These are phyloP conservation scores for Steinernema khuongi DNA, from an alignment of 1,140 invertebrate genomes.

Conservation along the genomic window DNA sequence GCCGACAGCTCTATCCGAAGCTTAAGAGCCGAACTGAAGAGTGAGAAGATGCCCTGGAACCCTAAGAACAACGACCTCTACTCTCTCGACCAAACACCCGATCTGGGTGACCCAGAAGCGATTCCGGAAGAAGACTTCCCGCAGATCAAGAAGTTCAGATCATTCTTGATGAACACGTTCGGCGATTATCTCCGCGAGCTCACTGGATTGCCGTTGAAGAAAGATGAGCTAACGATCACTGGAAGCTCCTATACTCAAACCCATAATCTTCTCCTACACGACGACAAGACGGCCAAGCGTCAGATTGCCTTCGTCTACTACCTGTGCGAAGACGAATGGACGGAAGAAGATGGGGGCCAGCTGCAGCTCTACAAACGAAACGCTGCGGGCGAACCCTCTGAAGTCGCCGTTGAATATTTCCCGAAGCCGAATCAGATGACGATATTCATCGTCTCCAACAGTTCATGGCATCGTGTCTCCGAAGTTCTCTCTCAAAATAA, in stretches of 20 bases:
- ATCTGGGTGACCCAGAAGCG: not conserved
- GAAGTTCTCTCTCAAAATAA: conserved; percentile 39
- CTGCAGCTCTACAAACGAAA: conserved; percentile 36
- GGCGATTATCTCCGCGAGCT: not conserved
- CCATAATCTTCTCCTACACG: not conserved
- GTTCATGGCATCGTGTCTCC: conserved; percentile 47
- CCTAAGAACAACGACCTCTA: not conserved
- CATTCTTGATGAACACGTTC: not conserved
- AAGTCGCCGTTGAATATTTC: conserved; percentile 28
- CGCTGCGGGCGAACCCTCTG: conserved; percentile 26
- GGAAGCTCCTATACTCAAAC: not conserved
- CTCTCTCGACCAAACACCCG: not conserved
- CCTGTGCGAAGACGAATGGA: not conserved
- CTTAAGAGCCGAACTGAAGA: not conserved
- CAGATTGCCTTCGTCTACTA: not conserved
- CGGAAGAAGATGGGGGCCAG: conserved; percentile 33
- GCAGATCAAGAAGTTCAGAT: not conserved
- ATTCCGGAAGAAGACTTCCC: not conserved
- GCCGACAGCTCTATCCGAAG: not conserved
- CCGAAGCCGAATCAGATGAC: conserved; percentile 40
- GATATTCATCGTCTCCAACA: conserved; percentile 40
- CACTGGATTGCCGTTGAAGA: not conserved
- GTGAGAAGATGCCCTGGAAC: not conserved
- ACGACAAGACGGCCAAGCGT: not conserved
- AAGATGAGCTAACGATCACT: not conserved